Evolutionary conservation across 1,140 invertebrate genomes (phyloP).

Genomic region (Lineus longissimus): DNA sequence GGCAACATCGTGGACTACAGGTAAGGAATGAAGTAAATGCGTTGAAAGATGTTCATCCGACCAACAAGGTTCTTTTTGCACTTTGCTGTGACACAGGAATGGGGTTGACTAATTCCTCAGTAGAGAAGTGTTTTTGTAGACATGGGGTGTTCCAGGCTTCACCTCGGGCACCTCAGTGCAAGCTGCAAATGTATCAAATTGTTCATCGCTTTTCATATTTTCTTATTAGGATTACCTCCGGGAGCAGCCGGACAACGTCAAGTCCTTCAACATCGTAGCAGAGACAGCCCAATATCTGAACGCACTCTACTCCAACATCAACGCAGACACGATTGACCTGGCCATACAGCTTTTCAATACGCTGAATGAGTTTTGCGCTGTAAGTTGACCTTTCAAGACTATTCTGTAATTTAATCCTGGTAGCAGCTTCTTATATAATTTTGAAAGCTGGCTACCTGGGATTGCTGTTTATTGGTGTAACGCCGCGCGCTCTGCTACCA

Average conservation of each 20-base stretch:
- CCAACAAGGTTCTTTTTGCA: too few species aligned
- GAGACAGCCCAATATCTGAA: constrained; percentile 52
- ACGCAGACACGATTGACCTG: constrained; percentile 47
- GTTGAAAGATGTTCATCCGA: background rate
- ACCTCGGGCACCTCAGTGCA: too few species aligned
- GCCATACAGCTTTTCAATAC: constrained; percentile 50
- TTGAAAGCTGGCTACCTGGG: background rate
- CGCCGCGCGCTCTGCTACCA: too few species aligned
- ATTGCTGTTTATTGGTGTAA: background rate
- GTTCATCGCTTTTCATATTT: too few species aligned
- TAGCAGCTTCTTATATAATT: too few species aligned
- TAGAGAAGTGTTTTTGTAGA: too few species aligned
- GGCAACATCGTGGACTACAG: constrained; percentile 50
- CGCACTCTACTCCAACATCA: constrained; percentile 51
- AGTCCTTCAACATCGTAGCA: constrained; percentile 52
- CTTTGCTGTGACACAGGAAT: too few species aligned
- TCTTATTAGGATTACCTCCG: constrained; percentile 45
- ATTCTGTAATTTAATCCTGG: too few species aligned
- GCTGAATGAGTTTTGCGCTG: constrained; percentile 51
- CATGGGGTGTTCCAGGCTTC: too few species aligned
- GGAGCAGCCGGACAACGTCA: constrained; percentile 54
- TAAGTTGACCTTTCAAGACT: constrained; percentile 26
- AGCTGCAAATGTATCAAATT: too few species aligned
- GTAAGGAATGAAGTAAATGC: constrained; percentile 22
- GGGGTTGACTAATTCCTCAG: too few species aligned